Evolutionary conservation across 2,113 vertebrate genomes (phyloP).

Genomic region (Chaetorhynchus papuensis): DNA sequence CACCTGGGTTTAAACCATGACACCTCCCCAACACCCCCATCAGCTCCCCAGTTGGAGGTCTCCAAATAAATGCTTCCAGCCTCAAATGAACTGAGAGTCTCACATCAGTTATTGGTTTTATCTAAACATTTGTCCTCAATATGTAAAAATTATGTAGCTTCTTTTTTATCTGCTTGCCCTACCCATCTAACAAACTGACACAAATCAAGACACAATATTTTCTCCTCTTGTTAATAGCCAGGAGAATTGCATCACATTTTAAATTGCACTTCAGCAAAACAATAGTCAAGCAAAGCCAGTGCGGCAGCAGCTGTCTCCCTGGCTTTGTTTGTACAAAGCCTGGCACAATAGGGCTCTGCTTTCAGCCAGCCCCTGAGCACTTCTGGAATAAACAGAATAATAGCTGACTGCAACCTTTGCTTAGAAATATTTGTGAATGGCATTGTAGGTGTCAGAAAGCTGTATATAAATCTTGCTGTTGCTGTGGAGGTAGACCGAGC

Average conservation of each 20-base stretch:
- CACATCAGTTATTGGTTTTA: not conserved
- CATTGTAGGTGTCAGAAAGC: conserved; percentile 27
- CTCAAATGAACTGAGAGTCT: not conserved
- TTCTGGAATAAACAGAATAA: conserved; percentile 32
- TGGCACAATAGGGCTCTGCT: not conserved
- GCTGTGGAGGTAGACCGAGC: not conserved
- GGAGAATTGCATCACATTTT: conserved; percentile 3
- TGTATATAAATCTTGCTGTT: not conserved
- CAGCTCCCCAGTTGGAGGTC: not conserved
- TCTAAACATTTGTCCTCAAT: not conserved
- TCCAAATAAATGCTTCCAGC: not conserved
- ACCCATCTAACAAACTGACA: not conserved
- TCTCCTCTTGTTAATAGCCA: not conserved
- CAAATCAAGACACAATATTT: not conserved
- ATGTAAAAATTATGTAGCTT: not conserved
- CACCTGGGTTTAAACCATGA: not conserved
- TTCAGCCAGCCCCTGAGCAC: conserved; percentile 15
- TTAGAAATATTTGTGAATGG: conserved; percentile 51
- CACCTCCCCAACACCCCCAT: not conserved
- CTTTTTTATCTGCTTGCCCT: not conserved
- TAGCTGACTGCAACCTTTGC: conserved; percentile 27
- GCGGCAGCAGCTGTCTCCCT: not conserved
- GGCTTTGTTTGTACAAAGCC: conserved; percentile 1
- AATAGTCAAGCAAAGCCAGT: not conserved
- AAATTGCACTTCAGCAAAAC: conserved; percentile 44